phyloP scores from a whole-genome alignment of 1,140 invertebrate genomes.

The Aethina tumida region DNA sequence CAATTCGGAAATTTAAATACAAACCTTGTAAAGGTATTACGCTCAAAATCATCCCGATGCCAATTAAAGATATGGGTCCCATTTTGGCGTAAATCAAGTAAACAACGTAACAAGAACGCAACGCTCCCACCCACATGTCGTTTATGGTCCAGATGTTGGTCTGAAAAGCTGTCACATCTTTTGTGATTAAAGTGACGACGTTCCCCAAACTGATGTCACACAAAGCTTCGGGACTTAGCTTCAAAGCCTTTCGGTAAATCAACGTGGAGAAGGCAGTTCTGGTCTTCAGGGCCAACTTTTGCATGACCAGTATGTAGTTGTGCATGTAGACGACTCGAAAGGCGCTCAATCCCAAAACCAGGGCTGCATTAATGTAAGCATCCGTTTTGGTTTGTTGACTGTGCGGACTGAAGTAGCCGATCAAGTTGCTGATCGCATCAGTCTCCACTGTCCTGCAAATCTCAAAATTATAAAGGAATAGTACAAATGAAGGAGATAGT shows the following conservation, averaged over 20 bases:
- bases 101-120: slow-evolving; percentile 62
- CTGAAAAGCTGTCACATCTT: slow-evolving; percentile 66
- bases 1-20: neutral
- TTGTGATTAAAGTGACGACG: slow-evolving; percentile 79
- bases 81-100: slow-evolving; percentile 66
- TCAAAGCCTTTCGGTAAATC: slow-evolving; percentile 69
- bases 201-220: slow-evolving; percentile 64
- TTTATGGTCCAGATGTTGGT: slow-evolving; percentile 54
- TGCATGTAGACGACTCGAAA: slow-evolving; percentile 63
- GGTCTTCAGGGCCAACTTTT: slow-evolving; percentile 61
- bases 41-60: slow-evolving; percentile 64
- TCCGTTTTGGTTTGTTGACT: slow-evolving; percentile 27
- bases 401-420: slow-evolving; percentile 14
- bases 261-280: slow-evolving; percentile 66
- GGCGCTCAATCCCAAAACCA: slow-evolving; percentile 55
- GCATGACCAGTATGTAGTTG: slow-evolving; percentile 62
- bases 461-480: slow-evolving; percentile 4
- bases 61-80: slow-evolving; percentile 61
- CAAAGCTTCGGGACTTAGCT: slow-evolving; percentile 50
- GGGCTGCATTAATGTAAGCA: slow-evolving; percentile 57
- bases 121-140: slow-evolving; percentile 59
- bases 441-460: slow-evolving; percentile 18
- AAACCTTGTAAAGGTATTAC: slow-evolving; percentile 58
- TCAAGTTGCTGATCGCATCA: slow-evolving; percentile 12
- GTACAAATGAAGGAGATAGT: too few relatives aligned